Evolutionary conservation across 92 coral and sea anemone species (phyloP).

Genomic region (Siderastrea siderea): DNA sequence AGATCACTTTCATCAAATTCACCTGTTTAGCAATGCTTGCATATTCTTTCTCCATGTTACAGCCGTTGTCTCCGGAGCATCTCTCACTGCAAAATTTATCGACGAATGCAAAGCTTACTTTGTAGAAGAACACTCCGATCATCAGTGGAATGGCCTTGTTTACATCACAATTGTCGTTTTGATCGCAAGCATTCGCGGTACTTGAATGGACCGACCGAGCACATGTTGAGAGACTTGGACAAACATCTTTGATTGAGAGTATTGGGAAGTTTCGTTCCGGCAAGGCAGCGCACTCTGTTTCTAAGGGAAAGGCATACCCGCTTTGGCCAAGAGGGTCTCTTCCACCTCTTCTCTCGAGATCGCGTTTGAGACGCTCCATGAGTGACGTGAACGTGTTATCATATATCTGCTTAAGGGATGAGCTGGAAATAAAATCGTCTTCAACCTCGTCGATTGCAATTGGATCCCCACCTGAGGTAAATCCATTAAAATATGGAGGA

Average conservation of each 20-base stretch:
- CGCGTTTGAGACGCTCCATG: conserved; percentile 3
- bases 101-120: conserved; percentile 35
- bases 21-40: conserved; percentile 30
- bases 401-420: conserved; percentile 6
- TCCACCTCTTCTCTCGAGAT: not conserved
- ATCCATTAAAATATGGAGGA: not conserved
- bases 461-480: not conserved
- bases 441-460: not conserved
- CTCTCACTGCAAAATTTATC: conserved; percentile 24
- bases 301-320: conserved; percentile 34
- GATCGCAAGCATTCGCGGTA: conserved; percentile 51
- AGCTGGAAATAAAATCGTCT: not conserved
- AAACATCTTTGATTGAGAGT: conserved; percentile 59
- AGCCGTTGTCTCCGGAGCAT: conserved; percentile 35
- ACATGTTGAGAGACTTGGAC: conserved; percentile 46
- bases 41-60: conserved; percentile 17
- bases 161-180: conserved; percentile 56
- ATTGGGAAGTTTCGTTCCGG: conserved; percentile 32
- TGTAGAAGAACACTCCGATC: conserved; percentile 59
- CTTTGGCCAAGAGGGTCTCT: too few relatives aligned
- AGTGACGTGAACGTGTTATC: conserved; percentile 19
- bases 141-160: conserved; percentile 64
- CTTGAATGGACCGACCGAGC: conserved; percentile 37
- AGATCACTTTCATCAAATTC: conserved; percentile 10
- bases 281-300: conserved; percentile 16